Percentiles rank a stretch among this genome's conserved stretches.
These are phyloP conservation scores for Drosophila burlai DNA, from an alignment of 1,140 invertebrate genomes.

Conservation along the genomic window DNA sequence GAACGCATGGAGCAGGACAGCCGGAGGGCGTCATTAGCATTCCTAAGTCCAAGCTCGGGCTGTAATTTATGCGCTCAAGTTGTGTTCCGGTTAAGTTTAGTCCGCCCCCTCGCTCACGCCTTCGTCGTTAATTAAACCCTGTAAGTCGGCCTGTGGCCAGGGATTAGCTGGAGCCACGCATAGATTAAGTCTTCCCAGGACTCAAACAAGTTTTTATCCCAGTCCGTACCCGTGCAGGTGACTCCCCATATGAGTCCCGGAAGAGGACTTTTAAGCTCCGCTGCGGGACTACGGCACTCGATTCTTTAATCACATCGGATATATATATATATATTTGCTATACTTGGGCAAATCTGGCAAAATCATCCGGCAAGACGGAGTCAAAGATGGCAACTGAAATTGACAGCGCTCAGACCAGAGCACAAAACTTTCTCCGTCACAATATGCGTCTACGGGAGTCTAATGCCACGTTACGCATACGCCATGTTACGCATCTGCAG, in stretches of 20 bases:
- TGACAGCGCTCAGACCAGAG: conserved; percentile 63
- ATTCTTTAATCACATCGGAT: conserved; percentile 11
- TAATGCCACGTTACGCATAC: conserved; percentile 55
- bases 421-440: conserved; percentile 53
- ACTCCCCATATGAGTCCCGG: conserved; percentile 8
- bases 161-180: conserved; percentile 39
- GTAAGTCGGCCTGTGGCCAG: conserved; percentile 34
- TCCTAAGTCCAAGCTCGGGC: conserved; percentile 52
- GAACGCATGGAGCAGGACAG: conserved; percentile 18
- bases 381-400: conserved; percentile 47
- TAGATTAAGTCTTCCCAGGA: conserved; percentile 41
- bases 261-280: background rate
- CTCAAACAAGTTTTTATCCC: conserved; percentile 19
- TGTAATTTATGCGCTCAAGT: conserved; percentile 65
- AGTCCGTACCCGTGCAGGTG: conserved; percentile 43
- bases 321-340: no score
- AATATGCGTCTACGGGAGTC: conserved; percentile 41
- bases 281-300: background rate
- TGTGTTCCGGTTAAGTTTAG: conserved; percentile 35
- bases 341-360: conserved; percentile 38
- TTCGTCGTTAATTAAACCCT: conserved; percentile 53
- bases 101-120: conserved; percentile 18
- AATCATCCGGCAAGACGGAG: conserved; percentile 30
- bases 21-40: conserved; percentile 67
- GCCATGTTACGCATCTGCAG: conserved; percentile 51